Evolutionary conservation across 2,797 vertebrate genomes (phyloP), one percentile per base, ranked within the genome.

Genomic region (Tenualosa thibaudeaui): DNA sequence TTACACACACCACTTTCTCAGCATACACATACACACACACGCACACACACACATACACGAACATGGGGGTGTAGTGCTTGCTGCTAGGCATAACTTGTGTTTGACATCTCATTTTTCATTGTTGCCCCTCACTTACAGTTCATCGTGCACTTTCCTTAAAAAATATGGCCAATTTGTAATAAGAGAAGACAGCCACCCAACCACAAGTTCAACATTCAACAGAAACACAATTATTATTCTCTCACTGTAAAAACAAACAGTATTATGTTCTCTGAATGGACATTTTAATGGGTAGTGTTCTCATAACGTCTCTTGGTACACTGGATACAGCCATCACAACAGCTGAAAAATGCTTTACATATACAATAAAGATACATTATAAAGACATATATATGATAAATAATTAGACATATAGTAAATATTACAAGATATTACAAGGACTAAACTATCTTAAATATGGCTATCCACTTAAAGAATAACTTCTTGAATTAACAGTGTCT

Each of bases 101-200:
- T 37, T 71, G 65, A 71, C 65, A 71, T 71, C 65, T 71, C 65
- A 71, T 71, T 26, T 71, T 31, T 71, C 65, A 37, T 71, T 71
- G 31, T 71, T 71, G 8, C 26, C 65, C 65, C 31, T 40, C 5
- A 40, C 65, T 65, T 31, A 71, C 10, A 3, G 13, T 37, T 37
- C 65, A 37, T 71, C 12, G 0, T 24, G 22, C 58, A 62, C 58
- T 62, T 62, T 24, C 8, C 50, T 51, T 13, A 24, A n/a, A 9
- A 62, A 24, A 9, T 3, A 9, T 13, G 24, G 3, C 31, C 62
- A 68, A 37, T 37, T 37, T 71, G 10, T 17, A 62, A 8, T 6
- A 24, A 24, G 22, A 62, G 8, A n/a, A 24, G 58, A 62, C 6
- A 62, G 22, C 22, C 58, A 24, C 22, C 9, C n/a, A 62, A 24